These are phyloP conservation scores for Acomys russatus DNA, from an alignment of 2,797 vertebrate genomes.

Conservation along the genomic window DNA sequence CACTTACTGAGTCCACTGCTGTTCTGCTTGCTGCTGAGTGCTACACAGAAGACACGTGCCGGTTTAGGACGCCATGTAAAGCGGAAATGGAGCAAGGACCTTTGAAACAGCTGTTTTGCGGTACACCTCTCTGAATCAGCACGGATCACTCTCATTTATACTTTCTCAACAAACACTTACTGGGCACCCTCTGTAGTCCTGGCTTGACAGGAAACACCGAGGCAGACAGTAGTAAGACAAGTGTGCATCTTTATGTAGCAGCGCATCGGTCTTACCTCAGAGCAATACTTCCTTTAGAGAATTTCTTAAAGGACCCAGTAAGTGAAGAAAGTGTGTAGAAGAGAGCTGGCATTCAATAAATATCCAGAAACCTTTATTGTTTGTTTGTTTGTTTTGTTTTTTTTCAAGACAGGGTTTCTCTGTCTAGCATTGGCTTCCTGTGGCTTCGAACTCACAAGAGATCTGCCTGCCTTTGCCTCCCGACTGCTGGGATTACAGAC, in stretches of 20 bases:
- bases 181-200: neutral
- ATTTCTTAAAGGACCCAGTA: neutral
- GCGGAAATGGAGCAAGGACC: constrained; percentile 13
- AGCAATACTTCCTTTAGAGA: constrained; percentile 3
- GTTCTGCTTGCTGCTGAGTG: neutral
- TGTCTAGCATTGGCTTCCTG: no score
- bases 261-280: neutral
- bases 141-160: neutral
- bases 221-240: neutral
- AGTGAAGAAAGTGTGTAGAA: constrained; percentile 8
- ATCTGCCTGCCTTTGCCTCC: no score
- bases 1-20: neutral
- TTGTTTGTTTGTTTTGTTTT: no score
- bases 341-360: neutral
- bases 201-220: neutral
- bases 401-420: no score
- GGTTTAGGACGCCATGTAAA: neutral
- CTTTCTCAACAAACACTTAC: neutral
- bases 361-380: neutral
- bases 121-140: neutral
- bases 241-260: constrained; percentile 5
- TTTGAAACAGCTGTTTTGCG: neutral
- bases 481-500: no score
- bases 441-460: no score
- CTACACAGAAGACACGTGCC: neutral